Conservation (phyloP, 2,888 invertebrate species). For the Mystacides longicornis region DNA sequence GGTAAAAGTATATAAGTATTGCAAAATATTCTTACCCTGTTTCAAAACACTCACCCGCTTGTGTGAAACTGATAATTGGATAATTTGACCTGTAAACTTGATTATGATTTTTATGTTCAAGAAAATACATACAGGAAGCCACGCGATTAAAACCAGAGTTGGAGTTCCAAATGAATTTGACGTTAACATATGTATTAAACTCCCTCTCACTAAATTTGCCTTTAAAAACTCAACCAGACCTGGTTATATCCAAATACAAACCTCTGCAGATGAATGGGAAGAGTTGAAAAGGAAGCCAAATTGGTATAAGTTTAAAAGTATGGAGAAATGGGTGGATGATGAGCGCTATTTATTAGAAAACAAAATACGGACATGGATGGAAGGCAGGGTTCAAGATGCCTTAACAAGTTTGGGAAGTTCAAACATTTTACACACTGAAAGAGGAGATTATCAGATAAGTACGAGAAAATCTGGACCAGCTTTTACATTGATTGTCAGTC, state of each 20-base stretch:
- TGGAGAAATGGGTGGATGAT: conserved; percentile 12
- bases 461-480: conserved; percentile 11
- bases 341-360: conserved; percentile 9
- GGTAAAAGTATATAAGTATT: neutral
- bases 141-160: conserved; percentile 1
- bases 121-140: conserved; percentile 8
- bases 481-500: conserved; percentile 5
- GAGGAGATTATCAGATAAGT: neutral
- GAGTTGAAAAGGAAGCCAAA: conserved; percentile 8
- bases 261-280: neutral
- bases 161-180: conserved; percentile 8
- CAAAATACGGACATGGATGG: conserved; percentile 11
- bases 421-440: neutral
- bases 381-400: conserved; percentile 2
- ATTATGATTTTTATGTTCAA: neutral
- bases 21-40: neutral
- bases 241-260: conserved; percentile 12
- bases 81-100: neutral
- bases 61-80: neutral
- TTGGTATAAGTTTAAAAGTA: conserved; percentile 7
- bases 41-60: too few relatives aligned
- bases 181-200: conserved; percentile 8
- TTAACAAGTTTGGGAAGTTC: neutral
- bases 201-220: conserved; percentile 4
- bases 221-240: neutral